Conservation (phyloP, 37 sponge, comb jelly and placozoan species). For the Hexactinellida sp. region DNA sequence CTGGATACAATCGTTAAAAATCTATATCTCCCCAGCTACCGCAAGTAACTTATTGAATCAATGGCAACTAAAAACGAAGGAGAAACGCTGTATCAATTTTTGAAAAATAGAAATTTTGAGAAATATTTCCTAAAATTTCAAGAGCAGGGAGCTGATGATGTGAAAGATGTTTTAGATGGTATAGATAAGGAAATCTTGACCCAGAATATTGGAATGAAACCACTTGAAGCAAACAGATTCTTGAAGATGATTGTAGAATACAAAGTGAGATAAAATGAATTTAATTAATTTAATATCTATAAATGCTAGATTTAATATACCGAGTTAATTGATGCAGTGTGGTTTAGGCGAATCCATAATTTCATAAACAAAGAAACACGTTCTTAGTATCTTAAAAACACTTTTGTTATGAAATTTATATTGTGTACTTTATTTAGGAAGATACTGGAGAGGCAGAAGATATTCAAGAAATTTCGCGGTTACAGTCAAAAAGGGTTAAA, state of each 20-base stretch:
- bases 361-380: too few relatives aligned
- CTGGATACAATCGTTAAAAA: too few relatives aligned
- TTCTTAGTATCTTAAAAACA: too few relatives aligned
- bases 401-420: too few relatives aligned
- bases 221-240: neutral
- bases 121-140: neutral
- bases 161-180: neutral
- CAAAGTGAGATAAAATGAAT: neutral
- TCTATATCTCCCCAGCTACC: too few relatives aligned
- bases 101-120: neutral
- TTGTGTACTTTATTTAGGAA: too few relatives aligned
- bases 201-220: neutral
- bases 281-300: neutral
- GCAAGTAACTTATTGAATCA: too few relatives aligned
- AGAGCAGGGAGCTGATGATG: neutral
- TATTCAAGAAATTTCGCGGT: neutral
- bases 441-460: too few relatives aligned
- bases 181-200: neutral
- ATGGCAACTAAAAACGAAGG: neutral
- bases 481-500: neutral
- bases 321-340: too few relatives aligned
- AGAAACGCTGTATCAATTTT: neutral
- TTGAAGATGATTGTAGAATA: neutral
- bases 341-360: too few relatives aligned
- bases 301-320: too few relatives aligned